These are phyloP conservation scores for Bombus waltoni DNA, from an alignment of 1,140 invertebrate species.

Conservation along the genomic window DNA sequence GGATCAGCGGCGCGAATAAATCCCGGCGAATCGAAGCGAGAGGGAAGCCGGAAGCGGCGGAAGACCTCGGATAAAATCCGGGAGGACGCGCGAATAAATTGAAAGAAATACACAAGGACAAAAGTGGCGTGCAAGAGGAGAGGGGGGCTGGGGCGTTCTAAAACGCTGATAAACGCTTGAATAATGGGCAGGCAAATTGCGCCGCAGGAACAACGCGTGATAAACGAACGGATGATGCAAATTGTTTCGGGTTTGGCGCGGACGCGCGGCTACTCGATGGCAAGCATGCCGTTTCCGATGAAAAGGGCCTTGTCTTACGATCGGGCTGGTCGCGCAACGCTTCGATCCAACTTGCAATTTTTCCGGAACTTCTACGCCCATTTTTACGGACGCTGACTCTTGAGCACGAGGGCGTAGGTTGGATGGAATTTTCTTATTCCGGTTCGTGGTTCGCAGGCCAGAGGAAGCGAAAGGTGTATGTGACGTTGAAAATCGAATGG, in stretches of 20 bases:
- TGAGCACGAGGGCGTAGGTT: too few species aligned
- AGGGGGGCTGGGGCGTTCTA: background rate
- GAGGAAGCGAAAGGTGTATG: background rate
- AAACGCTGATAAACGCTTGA: conserved; percentile 65
- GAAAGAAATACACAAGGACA: conserved; percentile 29
- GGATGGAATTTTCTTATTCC: background rate
- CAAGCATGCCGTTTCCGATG: conserved; percentile 8
- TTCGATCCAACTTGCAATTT: background rate
- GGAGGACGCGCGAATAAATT: background rate
- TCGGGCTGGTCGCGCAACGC: background rate
- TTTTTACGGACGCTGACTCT: background rate
- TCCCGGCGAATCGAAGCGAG: conserved; percentile 33
- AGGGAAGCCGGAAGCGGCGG: background rate
- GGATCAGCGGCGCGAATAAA: conserved; percentile 34
- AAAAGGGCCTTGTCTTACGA: conserved; percentile 3
- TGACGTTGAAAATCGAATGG: background rate
- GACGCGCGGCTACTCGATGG: conserved; percentile 7
- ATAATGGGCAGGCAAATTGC: conserved; percentile 66
- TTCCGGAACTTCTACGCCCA: background rate
- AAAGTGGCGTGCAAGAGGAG: background rate
- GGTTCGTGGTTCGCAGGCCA: background rate
- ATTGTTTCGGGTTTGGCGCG: conserved; percentile 40
- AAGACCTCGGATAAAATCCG: background rate
- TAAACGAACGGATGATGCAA: conserved; percentile 55
- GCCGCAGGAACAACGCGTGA: conserved; percentile 41